Evolutionary conservation across 2,113 vertebrate genomes (phyloP).

Genomic region (Gobius niger): DNA sequence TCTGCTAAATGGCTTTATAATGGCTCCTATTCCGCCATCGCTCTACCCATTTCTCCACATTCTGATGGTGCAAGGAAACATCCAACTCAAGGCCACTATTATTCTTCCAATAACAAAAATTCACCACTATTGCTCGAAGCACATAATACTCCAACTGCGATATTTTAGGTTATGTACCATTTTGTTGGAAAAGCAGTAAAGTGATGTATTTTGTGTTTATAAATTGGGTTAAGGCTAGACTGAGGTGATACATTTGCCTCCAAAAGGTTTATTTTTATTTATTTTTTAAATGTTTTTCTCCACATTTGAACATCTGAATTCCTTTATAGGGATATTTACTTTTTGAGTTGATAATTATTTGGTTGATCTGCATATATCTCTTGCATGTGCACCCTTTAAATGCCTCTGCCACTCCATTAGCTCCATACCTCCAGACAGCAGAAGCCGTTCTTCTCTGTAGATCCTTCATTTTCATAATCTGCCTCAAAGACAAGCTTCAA

Average conservation of each 20-base stretch:
- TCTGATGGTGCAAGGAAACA: conserved; percentile 46
- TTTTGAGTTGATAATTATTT: too few relatives aligned
- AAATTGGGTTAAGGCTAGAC: too few relatives aligned
- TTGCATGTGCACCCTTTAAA: too few relatives aligned
- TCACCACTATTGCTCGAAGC: conserved; percentile 11
- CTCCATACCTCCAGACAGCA: background rate
- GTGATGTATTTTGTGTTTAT: too few relatives aligned
- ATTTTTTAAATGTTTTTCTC: too few relatives aligned
- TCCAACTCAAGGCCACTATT: conserved; percentile 35
- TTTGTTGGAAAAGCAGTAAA: background rate
- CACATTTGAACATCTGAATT: too few relatives aligned
- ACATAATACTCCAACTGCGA: background rate
- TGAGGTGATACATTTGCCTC: too few relatives aligned
- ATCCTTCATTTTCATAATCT: background rate
- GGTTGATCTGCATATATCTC: too few relatives aligned
- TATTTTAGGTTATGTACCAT: background rate
- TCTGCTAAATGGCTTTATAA: conserved; percentile 72
- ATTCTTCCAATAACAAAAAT: conserved; percentile 22
- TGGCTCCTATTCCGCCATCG: conserved; percentile 59
- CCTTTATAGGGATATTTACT: too few relatives aligned
- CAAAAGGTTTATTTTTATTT: too few relatives aligned
- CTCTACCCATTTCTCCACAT: conserved; percentile 54
- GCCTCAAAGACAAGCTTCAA: background rate
- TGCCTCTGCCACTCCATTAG: background rate
- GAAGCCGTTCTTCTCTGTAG: background rate